Evolutionary conservation across 1,140 invertebrate genomes (phyloP), one percentile per base, ranked within the genome.

Genomic region (Drosophila repleta): DNA sequence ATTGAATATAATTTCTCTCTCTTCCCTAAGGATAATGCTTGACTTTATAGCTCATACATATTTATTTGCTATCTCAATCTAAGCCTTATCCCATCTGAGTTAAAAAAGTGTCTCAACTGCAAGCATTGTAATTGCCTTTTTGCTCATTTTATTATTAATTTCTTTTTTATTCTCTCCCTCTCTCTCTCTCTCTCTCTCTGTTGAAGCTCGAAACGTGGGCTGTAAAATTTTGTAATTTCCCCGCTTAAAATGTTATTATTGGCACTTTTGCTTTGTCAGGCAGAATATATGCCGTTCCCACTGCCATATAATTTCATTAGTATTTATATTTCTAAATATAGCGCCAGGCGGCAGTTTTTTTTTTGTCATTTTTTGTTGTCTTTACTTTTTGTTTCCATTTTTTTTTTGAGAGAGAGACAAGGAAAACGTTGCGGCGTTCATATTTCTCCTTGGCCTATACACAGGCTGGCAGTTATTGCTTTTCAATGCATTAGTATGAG

Each of bases 391-490:
- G 24, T 57, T 41, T 61, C 49, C 41, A n/a, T 62, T 65, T 58
- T 32, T 57, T 48, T 60, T 69, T 43, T 32, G 5, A 45, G 7
- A 11, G 56, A 32, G 41, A 57, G 51, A 71, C 68, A 79, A 79
- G 75, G 61, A 62, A 74, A 70, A 68, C 45, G 41, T 62, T 39
- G 62, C 51, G 73, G 24, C 70, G 63, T 77, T 76, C 74, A 81
- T 77, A 85, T 87, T 87, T 84, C 70, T 80, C 87, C 81, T 84
- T 84, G 66, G 80, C 80, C 80, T 79, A 78, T 52, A 74, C 21
- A 60, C 46, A 65, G 63, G 29, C 64, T 87, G 81, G 78, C 81
- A 84, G 82, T 87, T 84, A 87, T 87, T 84, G 81, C 81, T 68
- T 67, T 71, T 74, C 41, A 39, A 52, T 62, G 60, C 48, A 29